Conservation (phyloP, 2,888 invertebrate species). For the Cataglyphis cursor region DNA sequence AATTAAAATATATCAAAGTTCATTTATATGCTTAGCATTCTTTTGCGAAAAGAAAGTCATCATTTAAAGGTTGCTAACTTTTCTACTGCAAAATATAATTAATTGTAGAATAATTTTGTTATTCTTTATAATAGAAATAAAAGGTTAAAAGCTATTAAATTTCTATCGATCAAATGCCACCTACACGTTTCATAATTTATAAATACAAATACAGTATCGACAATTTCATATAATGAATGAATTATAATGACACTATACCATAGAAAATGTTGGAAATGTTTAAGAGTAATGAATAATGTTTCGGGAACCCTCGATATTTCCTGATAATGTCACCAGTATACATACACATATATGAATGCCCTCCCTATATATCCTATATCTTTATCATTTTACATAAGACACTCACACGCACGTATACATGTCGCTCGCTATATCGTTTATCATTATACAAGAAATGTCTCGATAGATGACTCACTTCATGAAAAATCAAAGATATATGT, state of each 20-base stretch:
- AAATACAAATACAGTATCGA: not conserved
- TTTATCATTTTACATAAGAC: not conserved
- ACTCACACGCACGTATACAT: not conserved
- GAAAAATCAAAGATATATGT: not conserved
- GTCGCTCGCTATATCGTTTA: conserved; percentile 11
- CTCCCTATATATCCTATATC: not conserved
- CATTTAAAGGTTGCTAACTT: not conserved
- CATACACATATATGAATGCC: conserved; percentile 29
- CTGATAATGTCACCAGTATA: conserved; percentile 58
- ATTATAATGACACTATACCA: not conserved
- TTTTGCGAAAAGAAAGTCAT: not conserved
- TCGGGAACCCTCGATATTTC: conserved; percentile 54
- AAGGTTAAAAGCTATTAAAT: conserved; percentile 10
- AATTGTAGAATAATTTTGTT: not conserved
- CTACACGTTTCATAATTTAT: not conserved
- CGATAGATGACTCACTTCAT: conserved; percentile 28
- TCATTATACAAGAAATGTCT: conserved; percentile 54
- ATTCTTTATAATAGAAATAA: not conserved
- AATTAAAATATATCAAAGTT: not conserved
- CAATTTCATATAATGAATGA: conserved; percentile 3
- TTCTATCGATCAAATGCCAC: not conserved
- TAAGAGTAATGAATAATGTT: conserved; percentile 14
- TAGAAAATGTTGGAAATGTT: not conserved
- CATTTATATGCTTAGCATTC: not conserved
- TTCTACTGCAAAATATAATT: not conserved